Base-by-base conservation (phyloP, 2,113 vertebrate species). In the Pollimyrus isidori region DNA sequence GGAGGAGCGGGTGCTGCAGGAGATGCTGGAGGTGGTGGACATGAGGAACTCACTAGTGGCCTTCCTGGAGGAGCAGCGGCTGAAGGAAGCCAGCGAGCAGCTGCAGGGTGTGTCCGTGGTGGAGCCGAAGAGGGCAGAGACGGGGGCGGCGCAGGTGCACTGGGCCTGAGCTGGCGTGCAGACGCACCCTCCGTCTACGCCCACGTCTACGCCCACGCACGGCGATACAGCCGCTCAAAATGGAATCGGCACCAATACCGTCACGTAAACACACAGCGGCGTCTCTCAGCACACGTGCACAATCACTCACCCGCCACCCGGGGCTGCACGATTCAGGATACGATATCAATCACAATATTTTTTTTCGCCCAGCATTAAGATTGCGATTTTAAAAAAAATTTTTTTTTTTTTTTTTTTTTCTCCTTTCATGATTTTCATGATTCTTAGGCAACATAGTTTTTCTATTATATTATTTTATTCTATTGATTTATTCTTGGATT, bases 11-110 rank as follows among this genome's bases (percentile, higher is more conserved):
- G 91, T 96, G 91, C 94, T 98, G 46, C 93, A 89, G 35, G 93
- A 97, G 94, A 95, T 97, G 95, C 35, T 99, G 83, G 96, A 97
- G 0, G 97, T 99, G 92, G 97, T 99, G 93, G 95, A 98, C 92
- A 96, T 97, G 95, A 95, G 97, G 88, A 95, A 99, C 46, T 90
- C 94, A 21, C 94, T 99, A 91, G 98, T 99, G 89, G 92, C 95
- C 1, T 93, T 98, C 76, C 95, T 97, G 93, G 98, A 99, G 3
- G 96, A 98, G 90, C 95, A 96, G 93, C 94, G 98, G 92, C 96
- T 97, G 92, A 97, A 95, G 0, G 97, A 98, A 94, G 94, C 97
- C 3, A 93, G 92, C 3, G 93, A 95, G 86, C 94, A 95, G 89
- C 93, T 94, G 4, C 92, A 95, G 73, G 92, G 91, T 30, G 93